These are phyloP conservation scores for Tethea ocularis DNA, from an alignment of 2,888 invertebrate genomes.

Conservation along the genomic window DNA sequence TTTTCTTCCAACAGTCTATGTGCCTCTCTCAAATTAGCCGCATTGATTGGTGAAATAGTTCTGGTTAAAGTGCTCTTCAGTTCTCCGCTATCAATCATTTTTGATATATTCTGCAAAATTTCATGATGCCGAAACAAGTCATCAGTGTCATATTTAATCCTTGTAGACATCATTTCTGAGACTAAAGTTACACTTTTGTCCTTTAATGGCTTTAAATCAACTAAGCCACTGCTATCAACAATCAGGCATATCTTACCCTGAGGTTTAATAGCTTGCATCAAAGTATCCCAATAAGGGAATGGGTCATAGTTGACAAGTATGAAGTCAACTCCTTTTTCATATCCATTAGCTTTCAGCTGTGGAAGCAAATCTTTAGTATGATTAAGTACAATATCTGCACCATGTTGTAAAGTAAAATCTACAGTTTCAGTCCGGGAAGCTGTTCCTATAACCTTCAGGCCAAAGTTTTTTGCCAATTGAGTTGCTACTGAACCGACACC, in stretches of 20 bases:
- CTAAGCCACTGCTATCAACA: conserved; percentile 65
- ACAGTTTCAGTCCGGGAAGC: conserved; percentile 65
- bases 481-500: conserved; percentile 73
- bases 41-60: conserved; percentile 68
- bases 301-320: conserved; percentile 74
- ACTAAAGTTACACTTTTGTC: conserved; percentile 70
- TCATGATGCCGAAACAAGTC: conserved; percentile 63
- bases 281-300: conserved; percentile 68
- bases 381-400: conserved; percentile 65
- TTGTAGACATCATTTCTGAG: conserved; percentile 68
- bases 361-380: conserved; percentile 60
- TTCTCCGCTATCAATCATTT: conserved; percentile 59
- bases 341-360: conserved; percentile 60
- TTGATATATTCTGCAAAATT: conserved; percentile 57
- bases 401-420: conserved; percentile 54
- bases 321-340: conserved; percentile 62
- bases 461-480: conserved; percentile 64
- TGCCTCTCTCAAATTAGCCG: conserved; percentile 65
- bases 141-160: conserved; percentile 67
- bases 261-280: conserved; percentile 66
- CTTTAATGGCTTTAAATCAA: conserved; percentile 61
- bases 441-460: conserved; percentile 71
- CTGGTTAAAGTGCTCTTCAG: conserved; percentile 63
- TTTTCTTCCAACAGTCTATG: conserved; percentile 66
- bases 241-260: conserved; percentile 71